Evolutionary conservation across 1,140 invertebrate species (phyloP), one percentile per base, ranked within the genome.

Genomic region (Gryllus bimaculatus): DNA sequence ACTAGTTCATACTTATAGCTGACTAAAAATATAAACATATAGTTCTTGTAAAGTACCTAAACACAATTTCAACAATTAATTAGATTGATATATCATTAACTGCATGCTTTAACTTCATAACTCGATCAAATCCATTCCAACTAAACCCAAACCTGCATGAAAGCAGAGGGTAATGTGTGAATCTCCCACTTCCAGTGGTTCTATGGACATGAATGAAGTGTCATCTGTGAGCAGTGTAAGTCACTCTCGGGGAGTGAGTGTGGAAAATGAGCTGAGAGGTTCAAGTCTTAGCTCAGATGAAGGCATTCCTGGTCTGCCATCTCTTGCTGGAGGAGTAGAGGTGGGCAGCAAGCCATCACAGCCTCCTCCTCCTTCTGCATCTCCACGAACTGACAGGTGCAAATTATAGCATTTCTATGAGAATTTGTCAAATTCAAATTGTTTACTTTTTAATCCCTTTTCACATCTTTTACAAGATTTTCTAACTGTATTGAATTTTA

Each of bases 161-260:
- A 39, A 39, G 26, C 26, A 39, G 26, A 39, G 26, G 26, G 26
- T 39, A 39, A 39, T 39, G 26, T 39, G 26, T 78, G 78, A 48
- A 47, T 81, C 73, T 77, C 77, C 66, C 78, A 66, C 84, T 86
- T 85, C 26, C 80, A 93, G 92, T 83, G 92, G 92, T 81, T 93
- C 91, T 66, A 90, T 93, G 78, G 92, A 93, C 83, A 92, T 93
- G 90, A 92, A 92, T 83, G 91, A 88, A 48, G 85, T 85, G 8
- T 89, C 88, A 48, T 87, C 87, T 8, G 84, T 87, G 78, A 88
- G 88, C 79, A 88, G 87, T 82, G 86, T 88, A 79, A 87, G 86
- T 80, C 82, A 84, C 0, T 88, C 87, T 77, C 85, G 89, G 81
- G 89, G 87, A 78, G 85, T 89, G 8, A 90, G 88, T 82, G 86